Evolutionary conservation across 2,888 invertebrate genomes (phyloP).

Genomic region (Neoaliturus tenellus): DNA sequence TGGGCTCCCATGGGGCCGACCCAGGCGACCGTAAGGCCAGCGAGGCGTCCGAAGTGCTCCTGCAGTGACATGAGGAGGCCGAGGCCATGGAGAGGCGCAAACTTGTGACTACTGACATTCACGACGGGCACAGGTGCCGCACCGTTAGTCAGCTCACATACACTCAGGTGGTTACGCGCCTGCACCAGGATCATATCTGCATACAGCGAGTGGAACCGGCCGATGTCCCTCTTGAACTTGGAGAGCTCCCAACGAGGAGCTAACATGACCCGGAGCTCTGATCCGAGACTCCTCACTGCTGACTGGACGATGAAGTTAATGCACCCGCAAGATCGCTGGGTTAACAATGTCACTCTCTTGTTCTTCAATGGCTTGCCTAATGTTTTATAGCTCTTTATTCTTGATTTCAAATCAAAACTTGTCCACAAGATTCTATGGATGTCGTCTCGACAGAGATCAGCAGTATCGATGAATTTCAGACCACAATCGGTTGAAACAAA

Average conservation of each 20-base stretch:
- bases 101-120: slow-evolving; percentile 18
- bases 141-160: not conserved
- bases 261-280: not conserved
- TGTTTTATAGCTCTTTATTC: not conserved
- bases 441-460: not conserved
- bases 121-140: not conserved
- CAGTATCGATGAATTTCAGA: slow-evolving; percentile 15
- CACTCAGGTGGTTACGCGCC: not conserved
- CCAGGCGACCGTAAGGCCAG: slow-evolving; percentile 11
- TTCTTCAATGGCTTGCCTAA: not conserved
- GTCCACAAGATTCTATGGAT: not conserved
- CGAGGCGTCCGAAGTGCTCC: slow-evolving; percentile 34
- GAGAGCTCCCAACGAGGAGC: not conserved
- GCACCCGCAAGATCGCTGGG: not conserved
- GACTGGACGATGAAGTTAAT: slow-evolving; percentile 25
- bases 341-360: not conserved
- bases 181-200: slow-evolving; percentile 19
- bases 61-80: not conserved
- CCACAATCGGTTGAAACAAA: not conserved
- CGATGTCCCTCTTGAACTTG: slow-evolving; percentile 6
- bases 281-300: slow-evolving; percentile 5
- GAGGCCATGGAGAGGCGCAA: slow-evolving; percentile 26
- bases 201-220: slow-evolving; percentile 1
- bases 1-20: slow-evolving; percentile 28
- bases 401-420: not conserved